A percentile compares a stretch with the other conserved stretches of the same genome.
Evolutionary conservation across 2,113 vertebrate genomes (phyloP).

Genomic region (Coracopsis vasa): DNA sequence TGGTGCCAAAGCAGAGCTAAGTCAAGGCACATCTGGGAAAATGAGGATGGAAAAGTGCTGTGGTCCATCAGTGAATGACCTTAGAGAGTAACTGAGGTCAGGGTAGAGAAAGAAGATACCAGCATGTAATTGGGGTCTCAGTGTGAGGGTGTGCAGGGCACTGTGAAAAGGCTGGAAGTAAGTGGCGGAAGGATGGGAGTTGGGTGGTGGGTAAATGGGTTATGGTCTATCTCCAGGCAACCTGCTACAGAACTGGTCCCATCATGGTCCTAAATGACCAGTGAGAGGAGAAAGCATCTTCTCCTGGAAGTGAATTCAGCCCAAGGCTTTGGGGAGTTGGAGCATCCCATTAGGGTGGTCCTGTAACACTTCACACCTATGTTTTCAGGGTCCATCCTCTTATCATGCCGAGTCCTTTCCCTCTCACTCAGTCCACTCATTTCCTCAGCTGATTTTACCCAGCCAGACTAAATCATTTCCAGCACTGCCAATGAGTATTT

Average conservation of each 20-base stretch:
- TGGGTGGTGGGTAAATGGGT: background rate
- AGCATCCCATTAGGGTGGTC: background rate
- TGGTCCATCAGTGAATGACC: background rate
- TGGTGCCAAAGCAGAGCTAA: background rate
- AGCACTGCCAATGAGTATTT: background rate
- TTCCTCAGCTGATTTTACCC: background rate
- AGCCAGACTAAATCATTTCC: background rate
- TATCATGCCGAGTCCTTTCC: background rate
- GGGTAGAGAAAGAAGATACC: background rate
- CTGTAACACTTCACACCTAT: rapidly evolving
- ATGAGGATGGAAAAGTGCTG: background rate
- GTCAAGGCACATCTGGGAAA: background rate
- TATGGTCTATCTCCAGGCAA: background rate
- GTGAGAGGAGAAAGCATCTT: background rate
- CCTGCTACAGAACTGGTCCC: background rate
- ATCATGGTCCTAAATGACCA: rapidly evolving
- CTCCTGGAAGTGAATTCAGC: background rate
- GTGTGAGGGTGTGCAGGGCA: background rate
- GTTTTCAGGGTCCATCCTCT: background rate
- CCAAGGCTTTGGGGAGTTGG: background rate
- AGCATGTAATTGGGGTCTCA: background rate
- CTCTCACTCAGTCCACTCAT: background rate
- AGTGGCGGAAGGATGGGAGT: background rate
- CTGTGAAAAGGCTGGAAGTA: background rate
- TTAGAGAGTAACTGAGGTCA: background rate